Conservation (phyloP, 2,113 vertebrate species). For the Bothrops jararaca region DNA sequence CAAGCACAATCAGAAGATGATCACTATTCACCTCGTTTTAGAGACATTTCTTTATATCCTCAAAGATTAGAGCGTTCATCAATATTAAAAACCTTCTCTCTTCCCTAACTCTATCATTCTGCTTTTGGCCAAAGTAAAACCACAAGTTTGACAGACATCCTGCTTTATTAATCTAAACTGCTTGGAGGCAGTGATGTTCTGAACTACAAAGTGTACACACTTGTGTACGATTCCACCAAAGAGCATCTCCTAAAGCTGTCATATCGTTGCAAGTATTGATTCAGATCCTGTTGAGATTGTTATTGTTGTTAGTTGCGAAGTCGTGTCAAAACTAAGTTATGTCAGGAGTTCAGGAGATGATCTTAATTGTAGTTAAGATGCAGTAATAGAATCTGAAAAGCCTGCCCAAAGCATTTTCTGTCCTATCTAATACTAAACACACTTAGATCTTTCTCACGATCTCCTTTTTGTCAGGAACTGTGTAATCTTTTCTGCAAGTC, state of each 20-base stretch:
- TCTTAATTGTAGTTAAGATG: background rate
- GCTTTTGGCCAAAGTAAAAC: background rate
- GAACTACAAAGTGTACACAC: background rate
- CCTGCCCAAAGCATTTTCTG: background rate
- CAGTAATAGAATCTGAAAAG: background rate
- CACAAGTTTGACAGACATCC: background rate
- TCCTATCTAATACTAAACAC: background rate
- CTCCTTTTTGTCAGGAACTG: background rate
- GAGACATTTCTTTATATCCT: background rate
- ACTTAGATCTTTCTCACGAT: background rate
- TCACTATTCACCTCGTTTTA: background rate
- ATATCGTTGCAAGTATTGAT: background rate
- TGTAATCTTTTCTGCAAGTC: background rate
- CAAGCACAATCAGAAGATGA: background rate
- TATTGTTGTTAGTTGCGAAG: no score
- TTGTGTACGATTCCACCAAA: background rate
- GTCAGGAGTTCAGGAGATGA: background rate
- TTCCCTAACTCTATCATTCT: background rate
- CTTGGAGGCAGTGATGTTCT: background rate
- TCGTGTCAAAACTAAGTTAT: background rate
- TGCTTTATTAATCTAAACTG: background rate
- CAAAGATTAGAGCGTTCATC: background rate
- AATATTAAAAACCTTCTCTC: background rate
- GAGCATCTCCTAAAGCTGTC: background rate
- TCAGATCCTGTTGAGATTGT: background rate